Evolutionary conservation across 2,797 vertebrate species (phyloP).

Genomic region (Phalanger gymnotis): DNA sequence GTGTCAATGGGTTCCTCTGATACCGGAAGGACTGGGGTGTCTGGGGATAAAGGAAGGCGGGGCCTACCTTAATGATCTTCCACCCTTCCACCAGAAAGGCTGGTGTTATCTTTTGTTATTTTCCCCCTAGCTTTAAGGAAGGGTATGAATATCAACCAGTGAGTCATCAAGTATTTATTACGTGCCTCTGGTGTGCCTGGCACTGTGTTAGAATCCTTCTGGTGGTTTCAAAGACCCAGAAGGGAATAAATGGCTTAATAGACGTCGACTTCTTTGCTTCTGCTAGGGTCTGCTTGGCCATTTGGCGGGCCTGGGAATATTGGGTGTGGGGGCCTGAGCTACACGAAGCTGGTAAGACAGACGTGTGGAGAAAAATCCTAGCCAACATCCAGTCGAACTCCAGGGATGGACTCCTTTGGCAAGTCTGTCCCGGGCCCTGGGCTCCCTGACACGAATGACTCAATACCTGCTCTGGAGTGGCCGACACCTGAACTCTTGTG

Average conservation of each 20-base stretch:
- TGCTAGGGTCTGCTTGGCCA: not conserved
- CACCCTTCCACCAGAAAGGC: not conserved
- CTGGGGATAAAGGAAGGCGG: not conserved
- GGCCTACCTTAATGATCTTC: not conserved
- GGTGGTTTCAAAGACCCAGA: not conserved
- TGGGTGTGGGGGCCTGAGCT: not conserved
- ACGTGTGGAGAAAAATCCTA: not conserved
- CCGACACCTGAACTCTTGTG: not conserved
- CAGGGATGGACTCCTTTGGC: not conserved
- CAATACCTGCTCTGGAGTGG: not conserved
- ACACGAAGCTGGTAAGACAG: not conserved
- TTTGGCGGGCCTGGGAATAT: not conserved
- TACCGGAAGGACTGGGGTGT: not conserved
- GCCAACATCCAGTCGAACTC: not conserved
- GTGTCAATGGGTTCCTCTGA: not conserved
- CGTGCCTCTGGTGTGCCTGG: not conserved
- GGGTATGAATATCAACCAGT: not conserved
- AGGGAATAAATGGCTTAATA: not conserved
- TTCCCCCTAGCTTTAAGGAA: not conserved
- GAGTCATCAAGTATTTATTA: not conserved
- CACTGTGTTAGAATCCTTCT: not conserved
- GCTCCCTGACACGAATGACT: not conserved
- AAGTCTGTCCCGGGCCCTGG: not conserved
- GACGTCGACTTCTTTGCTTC: not conserved
- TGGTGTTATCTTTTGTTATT: not conserved